Percentiles rank a stretch among this genome's conserved stretches.
Evolutionary conservation across 2,113 vertebrate species (phyloP).

Genomic region (Bubalus kerabau): DNA sequence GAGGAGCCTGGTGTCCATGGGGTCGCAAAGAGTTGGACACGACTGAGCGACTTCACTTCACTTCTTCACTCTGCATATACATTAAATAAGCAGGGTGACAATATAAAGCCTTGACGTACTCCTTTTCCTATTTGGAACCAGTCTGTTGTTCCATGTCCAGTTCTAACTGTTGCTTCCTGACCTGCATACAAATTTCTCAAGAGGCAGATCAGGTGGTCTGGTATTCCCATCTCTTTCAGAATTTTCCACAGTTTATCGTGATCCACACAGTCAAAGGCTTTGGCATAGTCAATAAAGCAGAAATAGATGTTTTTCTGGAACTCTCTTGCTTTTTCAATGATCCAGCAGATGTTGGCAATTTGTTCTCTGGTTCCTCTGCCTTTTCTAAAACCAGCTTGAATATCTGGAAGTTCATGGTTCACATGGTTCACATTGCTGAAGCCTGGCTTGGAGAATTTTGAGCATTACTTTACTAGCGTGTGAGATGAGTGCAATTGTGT

Average conservation of each 20-base stretch:
- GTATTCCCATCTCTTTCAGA: background rate
- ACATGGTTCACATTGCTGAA: background rate
- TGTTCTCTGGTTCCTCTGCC: background rate
- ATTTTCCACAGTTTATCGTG: background rate
- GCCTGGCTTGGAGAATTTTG: background rate
- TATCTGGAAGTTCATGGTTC: background rate
- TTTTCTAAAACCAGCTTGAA: background rate
- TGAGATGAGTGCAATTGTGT: background rate
- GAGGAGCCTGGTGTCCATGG: no score
- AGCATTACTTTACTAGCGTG: background rate
- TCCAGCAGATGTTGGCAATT: background rate
- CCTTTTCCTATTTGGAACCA: background rate
- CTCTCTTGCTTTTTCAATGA: background rate
- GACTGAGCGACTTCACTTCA: no score
- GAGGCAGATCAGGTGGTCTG: background rate
- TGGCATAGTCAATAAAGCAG: background rate
- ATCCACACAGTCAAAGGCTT: background rate
- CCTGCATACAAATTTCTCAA: background rate
- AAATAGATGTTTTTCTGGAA: background rate
- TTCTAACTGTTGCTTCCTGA: background rate
- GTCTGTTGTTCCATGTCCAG: background rate
- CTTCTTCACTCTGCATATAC: background rate
- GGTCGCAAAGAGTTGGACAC: no score
- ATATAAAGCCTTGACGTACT: background rate
- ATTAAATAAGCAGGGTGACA: background rate